phyloP scores from a whole-genome alignment of 2,113 vertebrate genomes.

The Shinisaurus crocodilurus region DNA sequence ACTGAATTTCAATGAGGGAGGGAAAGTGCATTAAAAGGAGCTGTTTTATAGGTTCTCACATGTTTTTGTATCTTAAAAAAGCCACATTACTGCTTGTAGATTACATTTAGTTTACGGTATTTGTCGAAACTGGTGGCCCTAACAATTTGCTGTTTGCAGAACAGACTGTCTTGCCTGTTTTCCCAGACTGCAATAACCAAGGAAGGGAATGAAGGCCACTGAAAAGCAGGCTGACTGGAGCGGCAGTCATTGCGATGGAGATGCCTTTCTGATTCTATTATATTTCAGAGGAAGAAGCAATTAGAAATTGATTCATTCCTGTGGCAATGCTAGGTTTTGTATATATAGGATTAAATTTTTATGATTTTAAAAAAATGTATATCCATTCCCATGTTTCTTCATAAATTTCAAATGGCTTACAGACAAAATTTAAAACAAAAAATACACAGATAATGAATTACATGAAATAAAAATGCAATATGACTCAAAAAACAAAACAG shows the following conservation, averaged over 20 bases:
- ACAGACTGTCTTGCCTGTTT: neutral
- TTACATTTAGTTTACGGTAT: neutral
- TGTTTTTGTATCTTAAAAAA: neutral
- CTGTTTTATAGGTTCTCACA: neutral
- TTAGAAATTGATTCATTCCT: neutral
- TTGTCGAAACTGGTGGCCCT: neutral
- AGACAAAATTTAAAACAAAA: neutral
- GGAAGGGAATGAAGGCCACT: slow-evolving; percentile 44
- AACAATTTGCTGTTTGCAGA: neutral
- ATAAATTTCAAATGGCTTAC: neutral
- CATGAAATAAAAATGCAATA: neutral
- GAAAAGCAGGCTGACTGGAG: neutral
- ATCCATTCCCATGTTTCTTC: neutral
- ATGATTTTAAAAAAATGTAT: neutral
- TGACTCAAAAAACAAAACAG: neutral
- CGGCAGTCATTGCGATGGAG: neutral
- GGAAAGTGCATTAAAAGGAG: neutral
- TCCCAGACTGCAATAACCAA: slow-evolving; percentile 18
- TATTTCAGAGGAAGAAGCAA: neutral
- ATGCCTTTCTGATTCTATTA: slow-evolving; percentile 27
- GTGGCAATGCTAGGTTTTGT: neutral
- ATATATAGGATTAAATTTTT: slow-evolving; percentile 13
- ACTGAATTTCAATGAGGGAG: slow-evolving; percentile 68
- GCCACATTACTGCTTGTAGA: neutral
- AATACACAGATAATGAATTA: neutral